phyloP scores from a whole-genome alignment of 2,797 vertebrate genomes.

The Aldrovandia affinis region DNA sequence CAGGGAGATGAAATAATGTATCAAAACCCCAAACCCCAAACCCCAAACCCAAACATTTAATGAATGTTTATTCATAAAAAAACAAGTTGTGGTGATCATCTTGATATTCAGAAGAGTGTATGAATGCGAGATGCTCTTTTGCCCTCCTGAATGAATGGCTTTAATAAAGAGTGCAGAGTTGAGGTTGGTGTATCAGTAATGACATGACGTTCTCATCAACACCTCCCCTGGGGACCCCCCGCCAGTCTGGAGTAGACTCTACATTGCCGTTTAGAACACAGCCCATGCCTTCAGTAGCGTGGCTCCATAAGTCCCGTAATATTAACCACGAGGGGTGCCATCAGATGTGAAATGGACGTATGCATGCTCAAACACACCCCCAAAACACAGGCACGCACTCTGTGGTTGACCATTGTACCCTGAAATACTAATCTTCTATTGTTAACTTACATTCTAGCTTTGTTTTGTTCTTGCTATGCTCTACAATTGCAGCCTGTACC shows the following conservation, averaged over 20 bases:
- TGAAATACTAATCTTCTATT: background rate
- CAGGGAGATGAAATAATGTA: too few relatives aligned
- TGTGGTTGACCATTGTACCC: background rate
- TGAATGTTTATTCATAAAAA: background rate
- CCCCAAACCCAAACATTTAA: too few relatives aligned
- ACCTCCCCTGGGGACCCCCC: constrained; percentile 68
- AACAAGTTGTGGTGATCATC: background rate
- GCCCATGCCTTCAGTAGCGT: constrained; percentile 58
- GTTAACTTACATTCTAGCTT: background rate
- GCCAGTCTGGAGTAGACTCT: constrained; percentile 67
- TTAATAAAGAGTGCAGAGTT: constrained; percentile 83
- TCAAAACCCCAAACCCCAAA: too few relatives aligned
- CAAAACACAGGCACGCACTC: background rate
- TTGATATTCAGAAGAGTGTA: constrained; percentile 61
- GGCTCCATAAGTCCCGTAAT: constrained; percentile 49
- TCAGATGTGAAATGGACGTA: background rate
- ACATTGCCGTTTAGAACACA: constrained; percentile 64
- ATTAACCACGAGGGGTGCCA: background rate
- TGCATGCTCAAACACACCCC: background rate
- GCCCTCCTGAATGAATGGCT: constrained; percentile 87
- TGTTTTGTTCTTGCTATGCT: too few relatives aligned
- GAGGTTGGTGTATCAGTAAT: constrained; percentile 77
- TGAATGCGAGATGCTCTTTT: constrained; percentile 83
- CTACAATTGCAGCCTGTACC: too few relatives aligned
- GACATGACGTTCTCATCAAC: constrained; percentile 76